Evolutionary conservation across 1,140 invertebrate species (phyloP).

Genomic region (Vanessa atalanta): DNA sequence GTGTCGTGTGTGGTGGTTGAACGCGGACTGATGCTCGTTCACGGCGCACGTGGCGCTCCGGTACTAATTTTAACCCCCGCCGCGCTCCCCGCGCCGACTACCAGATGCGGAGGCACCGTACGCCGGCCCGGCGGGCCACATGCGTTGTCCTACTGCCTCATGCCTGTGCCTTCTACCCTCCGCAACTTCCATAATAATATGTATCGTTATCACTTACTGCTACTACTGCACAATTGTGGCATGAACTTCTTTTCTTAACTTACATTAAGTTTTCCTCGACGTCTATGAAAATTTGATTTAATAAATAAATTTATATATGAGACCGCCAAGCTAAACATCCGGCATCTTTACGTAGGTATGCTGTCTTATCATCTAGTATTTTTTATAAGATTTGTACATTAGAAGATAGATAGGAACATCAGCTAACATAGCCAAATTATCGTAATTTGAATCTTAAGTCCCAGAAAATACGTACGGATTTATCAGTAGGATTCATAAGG

Average conservation of each 20-base stretch:
- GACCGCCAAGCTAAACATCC: constrained; percentile 39
- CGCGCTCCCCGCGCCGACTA: constrained; percentile 62
- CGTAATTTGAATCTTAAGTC: not conserved
- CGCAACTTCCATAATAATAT: constrained; percentile 62
- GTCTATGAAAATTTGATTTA: too few species aligned
- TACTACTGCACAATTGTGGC: not conserved
- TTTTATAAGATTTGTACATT: constrained; percentile 28
- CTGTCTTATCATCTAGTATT: constrained; percentile 22
- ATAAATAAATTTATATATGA: not conserved
- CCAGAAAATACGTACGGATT: not conserved
- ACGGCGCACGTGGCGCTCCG: constrained; percentile 73
- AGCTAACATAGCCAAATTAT: not conserved
- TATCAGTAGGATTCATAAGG: not conserved
- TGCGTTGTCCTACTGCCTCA: constrained; percentile 61
- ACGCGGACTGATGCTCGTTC: constrained; percentile 69
- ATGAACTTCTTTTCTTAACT: too few species aligned
- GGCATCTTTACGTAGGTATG: constrained; percentile 28
- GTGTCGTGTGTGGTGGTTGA: constrained; percentile 58
- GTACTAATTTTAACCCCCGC: constrained; percentile 77
- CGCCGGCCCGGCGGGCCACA: constrained; percentile 52
- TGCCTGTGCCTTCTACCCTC: constrained; percentile 57
- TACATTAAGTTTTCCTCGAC: too few species aligned
- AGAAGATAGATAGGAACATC: constrained; percentile 26
- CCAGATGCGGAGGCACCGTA: constrained; percentile 69
- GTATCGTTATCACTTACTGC: constrained; percentile 65